A percentile compares a stretch with the other conserved stretches of the same genome.
phyloP scores from a whole-genome alignment of 2,888 invertebrate species.

The Rhyacophila evoluta region DNA sequence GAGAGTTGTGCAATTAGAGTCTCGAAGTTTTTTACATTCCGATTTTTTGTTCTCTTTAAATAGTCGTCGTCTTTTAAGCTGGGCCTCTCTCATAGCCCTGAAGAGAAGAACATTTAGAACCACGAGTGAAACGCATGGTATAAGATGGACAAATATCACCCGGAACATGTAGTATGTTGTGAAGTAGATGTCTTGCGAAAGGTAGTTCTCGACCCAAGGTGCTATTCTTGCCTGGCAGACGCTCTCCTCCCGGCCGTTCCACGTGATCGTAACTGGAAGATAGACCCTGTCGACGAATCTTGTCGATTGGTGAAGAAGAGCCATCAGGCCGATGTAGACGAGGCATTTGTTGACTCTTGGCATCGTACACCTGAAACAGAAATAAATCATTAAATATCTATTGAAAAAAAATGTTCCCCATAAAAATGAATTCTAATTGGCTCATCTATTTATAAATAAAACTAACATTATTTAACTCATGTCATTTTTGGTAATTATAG shows the following conservation, averaged over 20 bases:
- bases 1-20: conserved; percentile 86
- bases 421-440: too few relatives aligned
- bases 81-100: conserved; percentile 86
- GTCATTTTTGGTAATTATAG: too few relatives aligned
- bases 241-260: conserved; percentile 76
- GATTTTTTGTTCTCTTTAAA: conserved; percentile 83
- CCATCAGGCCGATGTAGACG: conserved; percentile 81
- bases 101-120: conserved; percentile 90
- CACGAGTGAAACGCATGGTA: conserved; percentile 90
- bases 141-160: conserved; percentile 90
- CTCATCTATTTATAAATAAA: too few relatives aligned
- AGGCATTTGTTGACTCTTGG: conserved; percentile 83
- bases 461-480: too few relatives aligned
- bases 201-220: conserved; percentile 76
- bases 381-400: too few relatives aligned
- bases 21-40: conserved; percentile 82
- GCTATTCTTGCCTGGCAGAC: conserved; percentile 77
- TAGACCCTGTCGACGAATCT: conserved; percentile 82
- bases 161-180: conserved; percentile 87
- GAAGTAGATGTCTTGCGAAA: conserved; percentile 83
- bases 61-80: conserved; percentile 80
- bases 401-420: too few relatives aligned
- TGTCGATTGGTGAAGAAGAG: conserved; percentile 85
- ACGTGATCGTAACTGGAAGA: conserved; percentile 73
- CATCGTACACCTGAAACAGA: conserved; percentile 71